Conservation (phyloP, 1,140 invertebrate species). For the Limonius californicus region DNA sequence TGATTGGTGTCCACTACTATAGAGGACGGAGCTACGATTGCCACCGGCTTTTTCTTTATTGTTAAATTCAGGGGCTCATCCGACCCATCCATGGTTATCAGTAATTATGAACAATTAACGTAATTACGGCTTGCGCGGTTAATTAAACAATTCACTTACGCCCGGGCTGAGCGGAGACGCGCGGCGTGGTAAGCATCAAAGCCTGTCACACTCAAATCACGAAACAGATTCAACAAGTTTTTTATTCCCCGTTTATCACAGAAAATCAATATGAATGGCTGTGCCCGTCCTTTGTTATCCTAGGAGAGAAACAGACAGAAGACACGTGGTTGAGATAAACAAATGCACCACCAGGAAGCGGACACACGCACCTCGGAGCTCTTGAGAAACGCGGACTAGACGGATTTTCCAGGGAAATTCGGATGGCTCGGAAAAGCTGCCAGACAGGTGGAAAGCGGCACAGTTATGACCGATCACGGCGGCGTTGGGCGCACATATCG, state of each 20-base stretch:
- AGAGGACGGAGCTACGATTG: constrained; percentile 48
- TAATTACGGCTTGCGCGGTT: not conserved
- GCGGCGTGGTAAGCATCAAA: not conserved
- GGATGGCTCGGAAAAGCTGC: not conserved
- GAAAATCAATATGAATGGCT: constrained; percentile 50
- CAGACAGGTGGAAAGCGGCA: constrained; percentile 32
- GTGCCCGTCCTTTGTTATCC: constrained; percentile 46
- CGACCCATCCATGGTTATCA: constrained; percentile 29
- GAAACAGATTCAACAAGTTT: constrained; percentile 48
- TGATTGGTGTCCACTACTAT: constrained; percentile 24
- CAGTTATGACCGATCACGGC: constrained; percentile 12
- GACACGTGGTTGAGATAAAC: constrained; percentile 35
- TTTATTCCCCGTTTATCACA: constrained; percentile 47
- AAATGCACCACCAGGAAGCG: constrained; percentile 3
- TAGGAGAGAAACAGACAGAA: constrained; percentile 44
- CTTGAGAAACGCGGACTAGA: not conserved
- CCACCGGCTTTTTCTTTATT: constrained; percentile 50
- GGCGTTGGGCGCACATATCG: constrained; percentile 25
- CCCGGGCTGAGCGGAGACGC: not conserved
- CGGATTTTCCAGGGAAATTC: constrained; percentile 10
- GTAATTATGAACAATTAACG: not conserved
- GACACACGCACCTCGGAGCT: not conserved
- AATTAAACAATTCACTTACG: not conserved
- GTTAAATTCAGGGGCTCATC: constrained; percentile 49
- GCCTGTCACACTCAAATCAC: constrained; percentile 16